Conservation (phyloP, 2,888 invertebrate species). For the Ecdyonurus torrentis region DNA sequence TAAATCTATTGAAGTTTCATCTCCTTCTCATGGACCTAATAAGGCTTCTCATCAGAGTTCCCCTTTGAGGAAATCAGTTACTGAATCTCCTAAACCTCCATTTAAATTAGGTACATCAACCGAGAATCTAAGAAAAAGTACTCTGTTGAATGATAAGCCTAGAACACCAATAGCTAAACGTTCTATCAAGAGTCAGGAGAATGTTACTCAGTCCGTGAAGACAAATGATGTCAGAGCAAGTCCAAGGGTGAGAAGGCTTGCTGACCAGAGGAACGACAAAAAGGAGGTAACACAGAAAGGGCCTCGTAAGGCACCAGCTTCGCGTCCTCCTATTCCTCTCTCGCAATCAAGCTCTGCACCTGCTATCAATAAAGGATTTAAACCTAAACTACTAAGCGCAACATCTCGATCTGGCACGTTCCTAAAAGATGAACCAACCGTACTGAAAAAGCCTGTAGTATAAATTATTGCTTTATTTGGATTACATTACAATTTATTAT, state of each 20-base stretch:
- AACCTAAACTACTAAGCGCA: not conserved
- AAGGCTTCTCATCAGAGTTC: not conserved
- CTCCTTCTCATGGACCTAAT: not conserved
- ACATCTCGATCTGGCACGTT: conserved; percentile 49
- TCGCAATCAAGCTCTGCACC: conserved; percentile 3
- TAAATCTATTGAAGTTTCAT: conserved; percentile 1
- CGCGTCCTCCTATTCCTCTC: not conserved
- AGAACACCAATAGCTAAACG: not conserved
- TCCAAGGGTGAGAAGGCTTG: not conserved
- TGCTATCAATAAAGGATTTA: conserved; percentile 8
- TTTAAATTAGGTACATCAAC: not conserved
- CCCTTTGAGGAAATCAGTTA: not conserved
- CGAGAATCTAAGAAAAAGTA: not conserved
- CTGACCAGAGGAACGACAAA: not conserved
- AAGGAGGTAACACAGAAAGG: not conserved
- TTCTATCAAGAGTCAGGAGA: not conserved
- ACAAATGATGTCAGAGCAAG: not conserved
- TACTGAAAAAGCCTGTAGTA: conserved; percentile 31
- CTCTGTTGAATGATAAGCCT: not conserved
- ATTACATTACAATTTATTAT: too few species aligned
- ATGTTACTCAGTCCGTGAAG: not conserved
- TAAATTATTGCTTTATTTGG: too few species aligned
- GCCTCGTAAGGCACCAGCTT: not conserved
- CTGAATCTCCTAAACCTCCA: not conserved
- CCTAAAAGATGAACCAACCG: conserved; percentile 54